Evolutionary conservation across 2,888 invertebrate species (phyloP).

Genomic region (Platynereis dumerilii): DNA sequence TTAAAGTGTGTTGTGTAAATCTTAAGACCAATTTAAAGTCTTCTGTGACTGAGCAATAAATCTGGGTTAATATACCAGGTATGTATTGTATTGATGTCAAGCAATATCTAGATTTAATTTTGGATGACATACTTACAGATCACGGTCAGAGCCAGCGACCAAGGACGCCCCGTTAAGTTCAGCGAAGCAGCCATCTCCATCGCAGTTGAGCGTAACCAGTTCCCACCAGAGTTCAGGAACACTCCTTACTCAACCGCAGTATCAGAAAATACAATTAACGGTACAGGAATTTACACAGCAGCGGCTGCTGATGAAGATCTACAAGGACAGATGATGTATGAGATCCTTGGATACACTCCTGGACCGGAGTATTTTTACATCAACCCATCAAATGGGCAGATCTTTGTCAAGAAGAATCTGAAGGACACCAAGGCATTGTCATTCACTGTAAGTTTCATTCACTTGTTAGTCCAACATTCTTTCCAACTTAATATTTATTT

Average conservation of each 20-base stretch:
- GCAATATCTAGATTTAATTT: no score
- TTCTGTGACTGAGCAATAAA: no score
- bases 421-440: conserved; percentile 39
- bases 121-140: conserved; percentile 26
- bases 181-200: conserved; percentile 31
- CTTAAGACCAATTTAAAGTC: no score
- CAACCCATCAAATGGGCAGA: conserved; percentile 31
- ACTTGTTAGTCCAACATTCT: no score
- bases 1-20: no score
- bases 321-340: conserved; percentile 34
- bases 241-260: conserved; percentile 37
- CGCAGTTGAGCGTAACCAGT: conserved; percentile 31
- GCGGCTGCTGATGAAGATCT: conserved; percentile 44
- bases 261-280: conserved; percentile 39
- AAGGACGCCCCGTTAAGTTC: conserved; percentile 32
- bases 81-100: no score
- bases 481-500: no score
- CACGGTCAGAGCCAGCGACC: conserved; percentile 33
- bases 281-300: conserved; percentile 37
- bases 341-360: conserved; percentile 36
- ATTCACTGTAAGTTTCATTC: conserved; percentile 43
- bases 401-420: conserved; percentile 40
- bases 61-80: no score
- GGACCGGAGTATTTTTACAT: conserved; percentile 44
- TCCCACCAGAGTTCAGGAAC: conserved; percentile 34